Evolutionary conservation across 2,888 invertebrate genomes (phyloP), one percentile per base, ranked within the genome.

Genomic region (Drosophila pseudotalamancana): DNA sequence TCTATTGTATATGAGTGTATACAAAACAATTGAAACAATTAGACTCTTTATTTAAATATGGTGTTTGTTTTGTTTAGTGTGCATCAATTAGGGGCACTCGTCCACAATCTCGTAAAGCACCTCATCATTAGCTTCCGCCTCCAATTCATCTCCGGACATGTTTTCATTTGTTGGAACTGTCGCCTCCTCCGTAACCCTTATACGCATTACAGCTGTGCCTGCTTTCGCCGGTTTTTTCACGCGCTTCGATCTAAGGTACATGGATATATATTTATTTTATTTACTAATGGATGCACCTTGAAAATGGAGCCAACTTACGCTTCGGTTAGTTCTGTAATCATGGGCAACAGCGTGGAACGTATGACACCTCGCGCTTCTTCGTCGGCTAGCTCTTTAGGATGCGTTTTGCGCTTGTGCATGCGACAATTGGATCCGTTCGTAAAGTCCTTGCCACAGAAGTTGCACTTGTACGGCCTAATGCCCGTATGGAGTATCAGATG

Each of bases 391-490:
- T 91, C 91, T 12, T 68, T 75, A 0, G 91, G 90, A 83, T 92
- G 91, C 0, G 89, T 64, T 42, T 91, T 90, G 21, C 90, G 91
- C 43, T 91, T 91, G 61, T 92, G 91, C 62, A 89, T 90, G 6
- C 92, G 85, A 55, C 91, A 91, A 70, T 92, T 92, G 9, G 91
- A 90, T 9, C 92, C 92, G 53, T 91, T 91, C 0, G 91, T 88
- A 64, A 92, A 92, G 3, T 90, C 88, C 54, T 88, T 89, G 5
- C 88, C 89, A 59, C 91, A 92, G 60, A 91, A 92, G 39, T 90
- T 90, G 42, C 91, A 92, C 11, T 87, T 87, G 35, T 92, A 92
- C 0, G 91, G 91, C 16, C 91, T 71, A 12, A 92, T 77, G 1
- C 91, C 92, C 0, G 90, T 89, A 49, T 92, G 91, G 6, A 91